Conservation (phyloP, 2,113 vertebrate species). For the Eretmodus cyanostictus region DNA sequence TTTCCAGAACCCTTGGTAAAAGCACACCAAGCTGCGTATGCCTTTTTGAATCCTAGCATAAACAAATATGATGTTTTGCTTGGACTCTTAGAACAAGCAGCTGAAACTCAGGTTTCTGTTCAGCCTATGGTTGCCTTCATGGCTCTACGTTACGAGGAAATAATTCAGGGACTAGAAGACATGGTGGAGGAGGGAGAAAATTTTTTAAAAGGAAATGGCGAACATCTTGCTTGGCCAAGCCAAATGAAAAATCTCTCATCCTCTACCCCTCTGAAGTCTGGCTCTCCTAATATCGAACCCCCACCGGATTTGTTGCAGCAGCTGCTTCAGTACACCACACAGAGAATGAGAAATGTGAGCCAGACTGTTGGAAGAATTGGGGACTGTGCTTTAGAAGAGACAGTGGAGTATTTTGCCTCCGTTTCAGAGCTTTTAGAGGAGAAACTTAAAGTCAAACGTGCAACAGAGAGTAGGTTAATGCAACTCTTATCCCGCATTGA, state of each 20-base stretch:
- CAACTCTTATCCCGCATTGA: constrained; percentile 75
- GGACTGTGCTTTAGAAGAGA: constrained; percentile 76
- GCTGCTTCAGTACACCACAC: constrained; percentile 87
- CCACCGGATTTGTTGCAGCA: constrained; percentile 89
- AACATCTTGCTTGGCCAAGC: constrained; percentile 80
- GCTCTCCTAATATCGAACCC: constrained; percentile 48
- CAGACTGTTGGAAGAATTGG: constrained; percentile 73
- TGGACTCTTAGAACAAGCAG: constrained; percentile 75
- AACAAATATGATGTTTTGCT: constrained; percentile 84
- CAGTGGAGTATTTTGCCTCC: constrained; percentile 76
- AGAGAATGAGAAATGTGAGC: constrained; percentile 80
- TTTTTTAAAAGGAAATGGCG: constrained; percentile 78
- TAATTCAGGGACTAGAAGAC: constrained; percentile 80
- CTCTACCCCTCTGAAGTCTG: constrained; percentile 29
- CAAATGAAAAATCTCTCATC: constrained; percentile 58
- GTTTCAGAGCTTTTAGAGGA: constrained; percentile 75
- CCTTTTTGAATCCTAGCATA: constrained; percentile 85
- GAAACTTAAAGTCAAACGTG: constrained; percentile 78
- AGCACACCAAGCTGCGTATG: constrained; percentile 85
- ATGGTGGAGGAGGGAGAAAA: constrained; percentile 80
- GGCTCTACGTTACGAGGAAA: constrained; percentile 79
- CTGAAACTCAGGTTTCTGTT: constrained; percentile 81
- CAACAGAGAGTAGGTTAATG: constrained; percentile 73
- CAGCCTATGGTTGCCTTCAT: constrained; percentile 87
- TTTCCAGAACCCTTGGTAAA: constrained; percentile 87